Base-by-base conservation (phyloP, 2,888 invertebrate species). In the Harmothoe impar region DNA sequence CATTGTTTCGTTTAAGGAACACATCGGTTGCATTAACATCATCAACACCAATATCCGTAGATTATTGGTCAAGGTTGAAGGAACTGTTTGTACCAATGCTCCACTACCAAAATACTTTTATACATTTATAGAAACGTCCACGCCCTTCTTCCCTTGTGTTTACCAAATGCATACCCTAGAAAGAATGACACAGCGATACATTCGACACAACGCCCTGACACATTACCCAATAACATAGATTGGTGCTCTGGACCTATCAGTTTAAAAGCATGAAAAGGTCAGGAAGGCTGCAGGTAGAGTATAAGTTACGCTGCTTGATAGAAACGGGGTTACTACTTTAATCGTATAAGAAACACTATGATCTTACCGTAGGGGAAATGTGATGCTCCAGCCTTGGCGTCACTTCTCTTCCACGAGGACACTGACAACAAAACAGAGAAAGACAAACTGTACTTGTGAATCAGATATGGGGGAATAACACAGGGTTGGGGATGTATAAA, bases 341-440 rank as follows among this genome's bases (percentile, higher is more conserved):
- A n/a, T n/a, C n/a, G n/a, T n/a, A 20, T n/a, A 20, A 62, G n/a
- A 62, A n/a, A n/a, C n/a, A 62, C n/a, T 3, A 62, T 62, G 20
- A 62, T 23, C 89, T 77, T 52, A 89, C 89, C 89, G 43, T 89
- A 89, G 20, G 89, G 89, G 52, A 89, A 89, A 35, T 68, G 77
- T n/a, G 77, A 52, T 3, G 29, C 29, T 33, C 33, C 43, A 15
- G 72, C 33, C 1, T 17, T 25, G 20, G 78, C 52, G n/a, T 43
- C 52, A 17, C 31, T 20, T 25, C 89, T 43, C 78, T 89, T 89
- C 89, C 77, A 89, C 23, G 89, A 77, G 15, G 89, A 78, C 31
- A 29, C 89, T 89, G 89, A 0, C 15, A 51, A 51, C 31, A 51
- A 23, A 78, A 51, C 12, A 62, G 25, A 77, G 25, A 77, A 62